phyloP scores from a whole-genome alignment of 2,888 invertebrate genomes.

The Platynereis dumerilii region DNA sequence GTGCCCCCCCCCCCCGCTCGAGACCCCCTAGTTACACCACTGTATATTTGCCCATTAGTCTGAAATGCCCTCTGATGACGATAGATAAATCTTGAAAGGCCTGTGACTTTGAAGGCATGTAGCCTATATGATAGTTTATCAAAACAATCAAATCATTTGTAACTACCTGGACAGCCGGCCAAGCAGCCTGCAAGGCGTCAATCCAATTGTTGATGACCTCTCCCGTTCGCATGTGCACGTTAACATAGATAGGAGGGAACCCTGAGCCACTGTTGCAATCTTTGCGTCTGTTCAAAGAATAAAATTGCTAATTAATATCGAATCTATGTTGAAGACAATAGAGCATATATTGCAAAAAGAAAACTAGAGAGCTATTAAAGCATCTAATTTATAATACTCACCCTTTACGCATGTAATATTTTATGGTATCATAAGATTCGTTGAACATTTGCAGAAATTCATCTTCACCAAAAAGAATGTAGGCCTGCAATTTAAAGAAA shows the following conservation, averaged over 20 bases:
- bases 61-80: no score
- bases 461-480: conserved; percentile 70
- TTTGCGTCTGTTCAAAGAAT: conserved; percentile 59
- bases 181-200: conserved; percentile 70
- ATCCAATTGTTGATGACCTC: conserved; percentile 71
- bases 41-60: no score
- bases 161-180: conserved; percentile 63
- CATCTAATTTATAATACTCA: conserved; percentile 46
- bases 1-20: no score
- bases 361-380: no score
- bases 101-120: no score
- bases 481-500: conserved; percentile 61
- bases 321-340: no score
- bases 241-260: conserved; percentile 71
- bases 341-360: no score
- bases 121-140: no score
- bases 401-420: conserved; percentile 69
- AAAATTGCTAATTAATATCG: no score
- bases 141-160: no score
- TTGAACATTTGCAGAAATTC: conserved; percentile 69
- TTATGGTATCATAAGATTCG: conserved; percentile 68
- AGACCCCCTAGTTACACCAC: no score
- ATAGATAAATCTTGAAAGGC: no score
- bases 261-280: conserved; percentile 69
- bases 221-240: conserved; percentile 72